phyloP scores from a whole-genome alignment of 2,113 vertebrate genomes.

The Cyprinus carpio region DNA sequence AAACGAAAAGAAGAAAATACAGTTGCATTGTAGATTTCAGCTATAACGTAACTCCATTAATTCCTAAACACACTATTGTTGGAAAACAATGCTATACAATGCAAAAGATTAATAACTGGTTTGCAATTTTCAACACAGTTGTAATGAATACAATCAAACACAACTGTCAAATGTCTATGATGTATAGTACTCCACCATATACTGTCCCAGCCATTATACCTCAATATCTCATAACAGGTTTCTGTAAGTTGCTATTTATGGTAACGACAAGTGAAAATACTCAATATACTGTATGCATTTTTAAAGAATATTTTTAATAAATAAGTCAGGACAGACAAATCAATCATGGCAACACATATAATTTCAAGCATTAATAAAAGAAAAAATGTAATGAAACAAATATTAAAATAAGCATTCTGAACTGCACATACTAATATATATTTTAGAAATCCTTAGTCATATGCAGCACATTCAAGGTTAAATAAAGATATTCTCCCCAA shows the following conservation, averaged over 20 bases:
- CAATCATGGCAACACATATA: not conserved
- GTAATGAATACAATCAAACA: not conserved
- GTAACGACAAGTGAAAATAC: not conserved
- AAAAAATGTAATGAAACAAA: not conserved
- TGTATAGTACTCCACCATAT: not conserved
- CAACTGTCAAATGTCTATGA: not conserved
- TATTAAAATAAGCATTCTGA: constrained; percentile 8
- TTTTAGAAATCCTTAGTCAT: not conserved
- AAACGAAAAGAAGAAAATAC: not conserved
- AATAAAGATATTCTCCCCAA: not conserved
- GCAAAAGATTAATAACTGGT: not conserved
- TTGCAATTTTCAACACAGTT: not conserved
- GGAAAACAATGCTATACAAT: not conserved
- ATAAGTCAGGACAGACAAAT: not conserved
- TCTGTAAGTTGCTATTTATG: not conserved
- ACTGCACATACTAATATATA: constrained; percentile 1
- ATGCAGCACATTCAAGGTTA: not conserved
- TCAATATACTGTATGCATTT: constrained; percentile 1
- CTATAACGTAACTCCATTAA: not conserved
- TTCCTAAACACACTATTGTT: not conserved
- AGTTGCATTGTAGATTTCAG: not conserved
- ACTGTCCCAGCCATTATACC: not conserved
- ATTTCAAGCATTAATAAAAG: not conserved
- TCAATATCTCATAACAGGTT: not conserved
- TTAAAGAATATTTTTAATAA: constrained; percentile 40